Evolutionary conservation across 2,888 invertebrate species (phyloP).

Genomic region (Drosophila macrospina): DNA sequence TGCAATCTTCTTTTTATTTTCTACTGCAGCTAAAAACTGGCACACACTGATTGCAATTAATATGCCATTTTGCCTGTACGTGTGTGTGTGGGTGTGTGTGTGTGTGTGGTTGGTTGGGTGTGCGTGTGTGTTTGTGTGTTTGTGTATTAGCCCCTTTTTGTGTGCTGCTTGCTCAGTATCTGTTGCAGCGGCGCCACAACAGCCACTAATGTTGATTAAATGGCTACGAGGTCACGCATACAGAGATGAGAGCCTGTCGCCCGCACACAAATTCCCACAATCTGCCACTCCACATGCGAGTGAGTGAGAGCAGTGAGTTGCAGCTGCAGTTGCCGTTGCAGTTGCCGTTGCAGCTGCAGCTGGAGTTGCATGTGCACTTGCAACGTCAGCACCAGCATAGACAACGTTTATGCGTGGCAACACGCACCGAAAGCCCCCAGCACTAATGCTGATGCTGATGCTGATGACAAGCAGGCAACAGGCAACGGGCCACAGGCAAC

Average conservation of each 20-base stretch:
- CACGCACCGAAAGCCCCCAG: constrained; percentile 15
- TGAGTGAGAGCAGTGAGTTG: constrained; percentile 13
- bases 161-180: constrained; percentile 23
- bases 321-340: constrained; percentile 12
- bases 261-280: constrained; percentile 29
- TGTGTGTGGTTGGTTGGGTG: constrained; percentile 1
- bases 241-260: constrained; percentile 12
- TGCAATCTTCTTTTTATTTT: constrained; percentile 16
- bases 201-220: constrained; percentile 79
- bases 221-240: constrained; percentile 62
- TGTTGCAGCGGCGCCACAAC: constrained; percentile 28
- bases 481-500: no score
- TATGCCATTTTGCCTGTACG: constrained; percentile 57
- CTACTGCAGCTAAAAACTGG: constrained; percentile 32
- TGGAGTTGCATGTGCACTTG: constrained; percentile 15
- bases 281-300: constrained; percentile 20
- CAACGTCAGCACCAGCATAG: constrained; percentile 18
- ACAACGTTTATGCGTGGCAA: constrained; percentile 37
- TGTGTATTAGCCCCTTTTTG: constrained; percentile 18
- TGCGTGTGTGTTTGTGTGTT: neutral
- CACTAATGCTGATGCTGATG: constrained; percentile 21
- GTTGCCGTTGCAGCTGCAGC: constrained; percentile 6
- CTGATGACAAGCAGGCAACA: constrained; percentile 24
- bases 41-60: constrained; percentile 66
- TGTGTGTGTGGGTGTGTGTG: neutral